Percentiles rank a stretch among this genome's conserved stretches.
These are phyloP conservation scores for Cuculus canorus DNA, from an alignment of 2,797 vertebrate genomes.

Conservation along the genomic window DNA sequence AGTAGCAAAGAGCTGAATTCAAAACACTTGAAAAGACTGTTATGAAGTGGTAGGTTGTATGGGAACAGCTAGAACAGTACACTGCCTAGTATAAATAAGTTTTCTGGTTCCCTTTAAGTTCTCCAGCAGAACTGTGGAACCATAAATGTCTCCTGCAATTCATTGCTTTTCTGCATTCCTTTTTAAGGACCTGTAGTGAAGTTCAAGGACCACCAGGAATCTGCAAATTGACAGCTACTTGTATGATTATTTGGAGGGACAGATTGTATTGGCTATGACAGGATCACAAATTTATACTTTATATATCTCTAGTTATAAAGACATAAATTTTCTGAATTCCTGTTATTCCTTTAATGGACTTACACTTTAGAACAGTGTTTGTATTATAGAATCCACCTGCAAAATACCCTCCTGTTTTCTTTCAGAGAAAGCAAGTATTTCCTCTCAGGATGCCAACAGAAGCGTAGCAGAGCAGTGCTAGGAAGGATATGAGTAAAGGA, in stretches of 20 bases:
- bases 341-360: not conserved
- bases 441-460: not conserved
- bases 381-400: not conserved
- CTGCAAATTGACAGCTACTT: not conserved
- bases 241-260: not conserved
- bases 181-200: not conserved
- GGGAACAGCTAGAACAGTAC: not conserved
- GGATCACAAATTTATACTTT: not conserved
- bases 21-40: not conserved
- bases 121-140: not conserved
- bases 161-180: not conserved
- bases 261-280: not conserved
- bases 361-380: not conserved
- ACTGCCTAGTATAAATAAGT: not conserved
- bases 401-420: not conserved
- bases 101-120: not conserved
- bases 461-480: not conserved
- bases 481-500: not conserved
- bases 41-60: not conserved
- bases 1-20: not conserved
- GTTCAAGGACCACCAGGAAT: not conserved
- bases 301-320: not conserved
- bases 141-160: slow-evolving; percentile 1
- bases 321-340: not conserved
- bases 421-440: not conserved